Evolutionary conservation across 2,113 vertebrate species (phyloP), one percentile per base, ranked within the genome.

Genomic region (Climacteris rufus): DNA sequence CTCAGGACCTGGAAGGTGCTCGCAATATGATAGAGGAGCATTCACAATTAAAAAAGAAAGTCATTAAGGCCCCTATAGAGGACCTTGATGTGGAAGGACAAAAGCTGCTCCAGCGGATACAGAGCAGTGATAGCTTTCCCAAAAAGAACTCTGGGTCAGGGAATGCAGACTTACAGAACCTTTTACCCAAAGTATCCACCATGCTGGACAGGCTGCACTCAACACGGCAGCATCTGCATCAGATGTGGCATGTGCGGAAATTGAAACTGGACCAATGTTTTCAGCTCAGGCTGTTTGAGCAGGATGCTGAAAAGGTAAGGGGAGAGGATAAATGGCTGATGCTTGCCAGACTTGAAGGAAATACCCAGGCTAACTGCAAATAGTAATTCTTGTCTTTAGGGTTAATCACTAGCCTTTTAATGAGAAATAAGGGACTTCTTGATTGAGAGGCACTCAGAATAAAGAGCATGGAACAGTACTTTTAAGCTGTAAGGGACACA

Each of bases 191-290:
- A 98, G 99, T 99, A 87, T 99, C 99, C 11, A 98, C 98, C 88
- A 98, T 99, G 98, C 96, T 99, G 97, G 99, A 99, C 96, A 98
- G 99, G 94, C 98, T 99, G 92, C 99, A 99, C 68, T 98, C 98
- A 39, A 99, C 99, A 3, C 98, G 99, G 19, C 99, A 99, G 97
- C 99, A 99, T 95, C 98, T 99, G 96, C 99, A 99, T 96, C 99
- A 99, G 98, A 98, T 99, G 98, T 99, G 99, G 99, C 99, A 99
- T 89, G 98, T 99, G 96, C 97, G 99, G 95, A 99, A 99, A 84
- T 96, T 99, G 95, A 99, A 99, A 97, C 97, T 99, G 97, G 99
- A 99, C 98, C 99, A 99, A 97, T 99, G 99, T 97, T 99, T 99
- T 96, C 99, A 99, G 98, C 98, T 99, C 79, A 97, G 99, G 77